Evolutionary conservation across 2,888 invertebrate species (phyloP).

Genomic region (Brachypterus glaber): DNA sequence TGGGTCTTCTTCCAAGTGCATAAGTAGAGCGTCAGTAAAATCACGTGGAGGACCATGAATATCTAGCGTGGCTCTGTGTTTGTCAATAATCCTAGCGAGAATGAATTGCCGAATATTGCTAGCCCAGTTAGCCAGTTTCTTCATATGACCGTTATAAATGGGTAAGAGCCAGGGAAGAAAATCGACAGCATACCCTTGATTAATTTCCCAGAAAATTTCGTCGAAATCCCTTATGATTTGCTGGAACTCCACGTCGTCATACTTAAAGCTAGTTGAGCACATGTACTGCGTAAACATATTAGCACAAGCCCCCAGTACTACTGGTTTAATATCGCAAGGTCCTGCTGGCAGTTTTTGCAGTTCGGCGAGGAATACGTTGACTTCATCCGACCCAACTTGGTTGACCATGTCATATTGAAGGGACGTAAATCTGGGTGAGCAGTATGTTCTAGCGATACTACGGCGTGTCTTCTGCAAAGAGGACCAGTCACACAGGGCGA

Average conservation of each 20-base stretch:
- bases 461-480: slow-evolving; percentile 68
- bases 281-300: slow-evolving; percentile 83
- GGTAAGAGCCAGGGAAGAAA: slow-evolving; percentile 75
- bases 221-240: slow-evolving; percentile 63
- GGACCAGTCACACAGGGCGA: slow-evolving; percentile 84
- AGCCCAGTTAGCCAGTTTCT: slow-evolving; percentile 59
- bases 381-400: slow-evolving; percentile 59
- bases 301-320: slow-evolving; percentile 63
- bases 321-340: slow-evolving; percentile 55
- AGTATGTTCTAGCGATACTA: slow-evolving; percentile 68
- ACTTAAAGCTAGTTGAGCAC: slow-evolving; percentile 69
- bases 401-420: slow-evolving; percentile 62
- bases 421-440: slow-evolving; percentile 68
- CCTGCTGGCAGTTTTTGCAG: slow-evolving; percentile 43
- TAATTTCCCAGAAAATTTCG: slow-evolving; percentile 86
- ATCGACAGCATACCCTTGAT: slow-evolving; percentile 79
- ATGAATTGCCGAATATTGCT: slow-evolving; percentile 64
- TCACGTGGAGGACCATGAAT: slow-evolving; percentile 56
- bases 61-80: slow-evolving; percentile 44
- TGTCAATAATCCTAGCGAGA: slow-evolving; percentile 57
- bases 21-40: slow-evolving; percentile 69
- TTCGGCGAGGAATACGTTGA: slow-evolving; percentile 50
- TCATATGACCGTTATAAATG: slow-evolving; percentile 59
- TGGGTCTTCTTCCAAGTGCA: slow-evolving; percentile 49
- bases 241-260: slow-evolving; percentile 58